Percentiles rank a stretch among this genome's conserved stretches.
Conservation (phyloP, 2,888 invertebrate genomes). For the Piscicola geometra region DNA sequence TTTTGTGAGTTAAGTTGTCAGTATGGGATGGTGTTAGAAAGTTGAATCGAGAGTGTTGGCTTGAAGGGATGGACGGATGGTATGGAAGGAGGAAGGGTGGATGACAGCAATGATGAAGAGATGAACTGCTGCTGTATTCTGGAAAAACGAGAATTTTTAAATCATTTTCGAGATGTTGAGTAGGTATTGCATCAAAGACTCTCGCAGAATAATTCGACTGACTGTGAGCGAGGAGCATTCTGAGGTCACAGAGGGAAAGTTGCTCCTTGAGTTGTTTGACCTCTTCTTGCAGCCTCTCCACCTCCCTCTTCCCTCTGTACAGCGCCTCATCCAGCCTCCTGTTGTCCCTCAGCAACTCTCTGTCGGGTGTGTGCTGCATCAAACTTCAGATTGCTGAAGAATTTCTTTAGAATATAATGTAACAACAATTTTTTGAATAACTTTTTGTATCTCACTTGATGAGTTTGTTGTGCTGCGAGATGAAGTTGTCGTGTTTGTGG, state of each 20-base stretch:
- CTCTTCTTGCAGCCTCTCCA: background rate
- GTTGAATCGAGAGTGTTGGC: background rate
- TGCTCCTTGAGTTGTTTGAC: background rate
- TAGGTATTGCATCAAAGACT: no score
- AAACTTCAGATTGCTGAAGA: no score
- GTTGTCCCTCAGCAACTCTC: slow-evolving; percentile 8
- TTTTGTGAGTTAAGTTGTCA: background rate
- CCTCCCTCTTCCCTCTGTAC: background rate
- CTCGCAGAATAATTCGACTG: background rate
- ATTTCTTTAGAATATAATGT: no score
- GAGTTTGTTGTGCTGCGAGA: background rate
- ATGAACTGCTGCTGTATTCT: background rate
- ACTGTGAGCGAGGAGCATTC: background rate
- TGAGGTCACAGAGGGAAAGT: background rate
- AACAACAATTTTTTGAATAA: no score
- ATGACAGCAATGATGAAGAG: background rate
- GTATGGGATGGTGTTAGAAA: background rate
- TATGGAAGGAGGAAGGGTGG: background rate
- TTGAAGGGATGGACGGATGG: background rate
- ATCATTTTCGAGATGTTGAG: no score
- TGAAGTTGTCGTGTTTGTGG: background rate
- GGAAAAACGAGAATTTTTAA: no score
- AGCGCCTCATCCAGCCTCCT: background rate
- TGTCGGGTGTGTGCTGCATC: background rate
- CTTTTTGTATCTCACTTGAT: slow-evolving; percentile 4